Base-by-base conservation (phyloP, 2,797 vertebrate species). In the Sarcophilus harrisii region DNA sequence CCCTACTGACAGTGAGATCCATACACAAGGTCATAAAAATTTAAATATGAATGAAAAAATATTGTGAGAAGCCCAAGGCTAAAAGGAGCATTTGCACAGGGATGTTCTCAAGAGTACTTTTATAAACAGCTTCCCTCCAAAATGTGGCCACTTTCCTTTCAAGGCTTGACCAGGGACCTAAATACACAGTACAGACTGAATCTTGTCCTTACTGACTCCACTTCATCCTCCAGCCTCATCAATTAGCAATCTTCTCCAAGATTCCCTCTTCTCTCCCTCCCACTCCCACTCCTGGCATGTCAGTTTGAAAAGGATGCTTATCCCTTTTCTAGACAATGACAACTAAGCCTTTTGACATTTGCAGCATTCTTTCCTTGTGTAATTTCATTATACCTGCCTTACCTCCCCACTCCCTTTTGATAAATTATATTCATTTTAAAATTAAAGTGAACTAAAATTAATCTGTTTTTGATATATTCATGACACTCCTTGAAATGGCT, bases 401-500 rank as follows among this genome's bases (percentile, higher is more conserved):
- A 55, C 91, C 94, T 91, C 28, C 11, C 29, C 60, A 66, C 91
- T 24, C 55, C 45, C 94, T 92, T 45, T 92, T 45, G 81, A 73
- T 91, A 90, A 27, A 49, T 95, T 93, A 96, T 66, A 91, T 10
- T 95, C 91, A 49, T 49, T 87, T 87, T 49, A 49, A 87, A 87
- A 87, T 49, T 49, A 49, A 87, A 49, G 21, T 49, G 45, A 97
- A 96, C 94, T 58, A 94, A 73, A 95, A 73, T 92, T 57, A 92
- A 62, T 92, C 96, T 93, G 94, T 57, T 95, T 91, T 60, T 87
- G 91, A n/a, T 97, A 95, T 92, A 66, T 89, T 66, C 97, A 55
- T 57, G 52, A 10, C 57, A 92, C 94, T 91, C 59, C 90, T 95
- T 95, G 90, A 95, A 60, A 92, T 45, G 73, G 93, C 45, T 55